phyloP scores from a whole-genome alignment of 2,888 invertebrate genomes.

The Nezara viridula region DNA sequence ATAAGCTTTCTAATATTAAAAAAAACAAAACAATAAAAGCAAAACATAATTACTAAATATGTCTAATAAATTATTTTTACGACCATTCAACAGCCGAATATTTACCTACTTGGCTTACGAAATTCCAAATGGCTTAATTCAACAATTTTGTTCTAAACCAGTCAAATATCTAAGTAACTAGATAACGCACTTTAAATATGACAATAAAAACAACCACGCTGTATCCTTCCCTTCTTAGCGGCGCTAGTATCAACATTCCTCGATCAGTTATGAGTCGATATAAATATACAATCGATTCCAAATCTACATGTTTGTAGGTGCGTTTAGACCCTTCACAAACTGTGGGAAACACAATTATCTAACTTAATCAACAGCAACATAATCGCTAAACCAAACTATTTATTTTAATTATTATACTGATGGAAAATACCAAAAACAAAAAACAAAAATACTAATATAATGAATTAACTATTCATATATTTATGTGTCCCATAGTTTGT shows the following conservation, averaged over 20 bases:
- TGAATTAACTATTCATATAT: no score
- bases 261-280: background rate
- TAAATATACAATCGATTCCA: background rate
- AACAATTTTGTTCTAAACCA: background rate
- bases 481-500: no score
- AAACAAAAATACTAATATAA: no score
- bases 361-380: no score
- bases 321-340: no score
- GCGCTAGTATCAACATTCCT: background rate
- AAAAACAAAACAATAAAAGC: background rate
- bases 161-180: background rate
- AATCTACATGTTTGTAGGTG: no score
- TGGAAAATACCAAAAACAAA: no score
- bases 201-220: conserved; percentile 3
- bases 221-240: background rate
- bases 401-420: no score
- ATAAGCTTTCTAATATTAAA: background rate
- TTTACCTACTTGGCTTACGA: background rate
- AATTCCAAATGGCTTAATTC: background rate
- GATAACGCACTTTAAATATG: background rate
- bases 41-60: background rate
- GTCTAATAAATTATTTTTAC: background rate
- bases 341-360: no score
- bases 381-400: no score
- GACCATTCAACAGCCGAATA: background rate